Evolutionary conservation across 2,113 vertebrate species (phyloP).

Genomic region (Hyperopisus bebe): DNA sequence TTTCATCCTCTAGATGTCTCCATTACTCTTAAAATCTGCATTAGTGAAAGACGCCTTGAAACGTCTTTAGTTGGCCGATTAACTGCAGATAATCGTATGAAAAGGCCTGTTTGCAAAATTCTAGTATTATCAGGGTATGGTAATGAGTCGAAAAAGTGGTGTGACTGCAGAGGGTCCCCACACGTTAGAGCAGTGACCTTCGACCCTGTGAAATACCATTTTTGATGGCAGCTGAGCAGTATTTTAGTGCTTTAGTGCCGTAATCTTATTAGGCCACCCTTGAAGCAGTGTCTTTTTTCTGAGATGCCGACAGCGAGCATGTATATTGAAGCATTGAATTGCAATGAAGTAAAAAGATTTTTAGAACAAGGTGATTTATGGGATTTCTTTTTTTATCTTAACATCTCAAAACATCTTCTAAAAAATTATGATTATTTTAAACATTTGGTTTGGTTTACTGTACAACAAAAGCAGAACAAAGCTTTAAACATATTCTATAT

Average conservation of each 20-base stretch:
- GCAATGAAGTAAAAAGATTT: not conserved
- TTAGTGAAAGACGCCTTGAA: not conserved
- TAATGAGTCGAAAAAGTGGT: not conserved
- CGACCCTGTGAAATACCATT: not conserved
- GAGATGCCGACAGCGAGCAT: not conserved
- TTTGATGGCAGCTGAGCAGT: not conserved
- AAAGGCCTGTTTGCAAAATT: not conserved
- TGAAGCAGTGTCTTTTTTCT: not conserved
- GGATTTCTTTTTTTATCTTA: not conserved
- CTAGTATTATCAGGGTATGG: not conserved
- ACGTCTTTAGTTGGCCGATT: not conserved
- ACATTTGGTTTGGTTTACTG: not conserved
- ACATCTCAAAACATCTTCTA: not conserved
- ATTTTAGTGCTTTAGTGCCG: not conserved
- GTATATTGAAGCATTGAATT: not conserved
- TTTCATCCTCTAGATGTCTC: constrained; percentile 18
- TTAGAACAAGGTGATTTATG: not conserved
- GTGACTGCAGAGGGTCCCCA: not conserved
- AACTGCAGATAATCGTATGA: not conserved
- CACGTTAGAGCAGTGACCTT: not conserved
- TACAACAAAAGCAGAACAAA: not conserved
- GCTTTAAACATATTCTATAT: not conserved
- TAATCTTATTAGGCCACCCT: not conserved
- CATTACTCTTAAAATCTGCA: not conserved
- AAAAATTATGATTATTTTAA: not conserved